Evolutionary conservation across 2,888 invertebrate species (phyloP), one percentile per base, ranked within the genome.

Genomic region (Fragum whitleyi): DNA sequence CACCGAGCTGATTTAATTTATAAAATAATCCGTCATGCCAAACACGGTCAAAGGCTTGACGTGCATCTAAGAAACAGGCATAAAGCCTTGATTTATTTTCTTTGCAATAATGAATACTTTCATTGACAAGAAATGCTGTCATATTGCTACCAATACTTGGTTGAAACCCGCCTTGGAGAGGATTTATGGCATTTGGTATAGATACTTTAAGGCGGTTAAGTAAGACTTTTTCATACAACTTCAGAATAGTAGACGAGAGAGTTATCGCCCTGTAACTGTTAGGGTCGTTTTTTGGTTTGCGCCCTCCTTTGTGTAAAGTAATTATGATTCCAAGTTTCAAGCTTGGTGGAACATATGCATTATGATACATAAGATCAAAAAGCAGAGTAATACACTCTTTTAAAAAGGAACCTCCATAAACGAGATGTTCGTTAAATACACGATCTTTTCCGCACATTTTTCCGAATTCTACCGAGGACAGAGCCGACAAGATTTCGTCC

Each of bases 201-300:
- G 19, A 0, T 19, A 16, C 23, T 32, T 51, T 42, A 32, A 47
- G 0, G 26, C 71, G 26, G 6, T 16, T 39, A 19, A 72, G 14
- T 1, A 72, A n/a, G 2, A 77, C 16, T 11, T 36, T n/a, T 65
- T 77, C 77, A 36, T 53, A 53, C 5, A 77, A 9, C 19, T 77
- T 77, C 11, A 65, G 36, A 32, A 77, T 28, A n/a, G 51, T 14
- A 9, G 77, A 68, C 16, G 68, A 67, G 2, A 77, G 57, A 9
- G 77, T 73, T 21, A 73, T 77, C 1, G 72, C 72, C 0, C 77
- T 23, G 51, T 77, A 73, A 29, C 53, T 77, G 47, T 72, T 69
- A 11, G 77, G 73, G 19, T 59, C 29, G 2, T 51, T 3, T 51
- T 51, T 3, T 67, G n/a, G n/a, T n/a, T n/a, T n/a, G n/a, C n/a